Evolutionary conservation across 23 tunicate species (phyloP), one percentile per base, ranked within the genome.

Genomic region (Oikopleura vanhoeffeni): DNA sequence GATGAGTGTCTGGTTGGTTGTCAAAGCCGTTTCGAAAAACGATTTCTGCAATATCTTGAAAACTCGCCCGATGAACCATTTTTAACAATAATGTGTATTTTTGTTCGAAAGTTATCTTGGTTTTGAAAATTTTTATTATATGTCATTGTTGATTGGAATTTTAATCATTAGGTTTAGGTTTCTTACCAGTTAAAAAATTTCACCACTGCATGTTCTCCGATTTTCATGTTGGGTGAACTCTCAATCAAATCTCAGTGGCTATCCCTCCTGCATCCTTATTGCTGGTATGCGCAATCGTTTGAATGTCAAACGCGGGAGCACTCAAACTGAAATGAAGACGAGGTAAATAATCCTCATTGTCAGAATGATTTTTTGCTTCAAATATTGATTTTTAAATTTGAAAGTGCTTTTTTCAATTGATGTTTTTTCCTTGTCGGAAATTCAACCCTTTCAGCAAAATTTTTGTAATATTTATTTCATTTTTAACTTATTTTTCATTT

Each of bases 201-300:
- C 39, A 93, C 98, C 4, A 93, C 98, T 8, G 98, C 98, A 0
- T 83, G 89, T 88, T 93, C 90, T 57, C 86, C 91, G 75, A 92
- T 93, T 13, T 34, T 57, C 2, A 85, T 93, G 91, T 41, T 93
- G 75, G 95, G 95, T 57, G 86, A 86, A 83, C 42, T 86, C 0
- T 57, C 90, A 41, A 83, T 91, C 4, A 90, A 76, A 76, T 77
- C 84, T 0, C 94, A 90, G 41, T 93, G 98, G 98, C 40, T 90
- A 67, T 90, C 98, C 30, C 90, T 93, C 91, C 40, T 93, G n/a
- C n/a, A 38, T 34, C 90, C 77, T 41, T 93, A 40, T 93, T 93
- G 41, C n/a, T 57, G 0, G 98, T 94, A 42, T 89, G 89, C 40
- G 98, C 98, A 39, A 90, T 90, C 39, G 98, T 93, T 1, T 94